A percentile compares a stretch with the other conserved stretches of the same genome.
phyloP scores from a whole-genome alignment of 2,113 vertebrate genomes.

The Paralichthys olivaceus region DNA sequence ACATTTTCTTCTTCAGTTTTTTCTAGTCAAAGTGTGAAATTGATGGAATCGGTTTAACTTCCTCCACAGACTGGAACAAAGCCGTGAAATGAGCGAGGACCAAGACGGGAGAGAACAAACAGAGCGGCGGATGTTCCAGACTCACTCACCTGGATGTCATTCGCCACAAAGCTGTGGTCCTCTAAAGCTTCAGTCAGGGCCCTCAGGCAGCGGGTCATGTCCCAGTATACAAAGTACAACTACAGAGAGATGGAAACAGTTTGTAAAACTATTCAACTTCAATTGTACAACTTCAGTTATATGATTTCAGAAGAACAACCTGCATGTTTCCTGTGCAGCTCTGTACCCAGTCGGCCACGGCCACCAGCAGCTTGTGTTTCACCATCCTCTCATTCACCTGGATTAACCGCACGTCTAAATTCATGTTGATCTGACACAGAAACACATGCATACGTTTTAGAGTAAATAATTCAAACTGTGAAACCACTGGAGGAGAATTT shows the following conservation, averaged over 20 bases:
- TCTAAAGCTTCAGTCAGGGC: conserved; percentile 77
- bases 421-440: conserved; percentile 80
- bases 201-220: conserved; percentile 75
- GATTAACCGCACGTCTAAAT: conserved; percentile 81
- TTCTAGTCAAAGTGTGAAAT: conserved; percentile 58
- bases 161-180: conserved; percentile 50
- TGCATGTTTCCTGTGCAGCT: conserved; percentile 79
- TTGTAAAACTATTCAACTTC: not conserved
- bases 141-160: conserved; percentile 76
- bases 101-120: not conserved
- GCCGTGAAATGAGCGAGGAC: too few relatives aligned
- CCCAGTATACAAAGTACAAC: conserved; percentile 83
- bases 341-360: conserved; percentile 80
- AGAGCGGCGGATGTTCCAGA: conserved; percentile 18
- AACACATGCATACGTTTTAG: not conserved
- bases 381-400: conserved; percentile 81
- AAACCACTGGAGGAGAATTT: too few relatives aligned
- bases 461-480: too few relatives aligned
- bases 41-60: not conserved
- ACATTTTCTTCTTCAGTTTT: conserved; percentile 79
- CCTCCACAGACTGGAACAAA: too few relatives aligned
- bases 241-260: conserved; percentile 28
- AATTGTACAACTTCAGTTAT: too few relatives aligned
- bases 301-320: conserved; percentile 56
- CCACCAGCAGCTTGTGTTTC: conserved; percentile 78